Evolutionary conservation across 2,888 invertebrate species (phyloP), one percentile per base, ranked within the genome.

Genomic region (Malacosoma neustria): DNA sequence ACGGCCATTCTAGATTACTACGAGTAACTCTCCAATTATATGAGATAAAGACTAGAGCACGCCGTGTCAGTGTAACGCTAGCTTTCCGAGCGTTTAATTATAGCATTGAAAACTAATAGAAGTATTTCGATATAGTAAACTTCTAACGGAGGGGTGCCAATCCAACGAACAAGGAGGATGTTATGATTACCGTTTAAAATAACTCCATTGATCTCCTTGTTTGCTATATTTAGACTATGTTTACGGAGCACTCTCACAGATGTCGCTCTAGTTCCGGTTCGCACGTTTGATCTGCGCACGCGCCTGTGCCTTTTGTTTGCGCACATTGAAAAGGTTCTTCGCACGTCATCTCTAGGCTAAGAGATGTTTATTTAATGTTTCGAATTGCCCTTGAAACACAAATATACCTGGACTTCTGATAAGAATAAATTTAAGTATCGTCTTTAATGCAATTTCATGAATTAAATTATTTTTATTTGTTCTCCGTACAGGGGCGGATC

Each of bases 221-320:
- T 32, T 32, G 9, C 4, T 4, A 7, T 7, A 32, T 37, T 32
- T 22, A 22, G 22, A 22, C 3, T 22, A 22, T 39, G 41, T 46
- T 22, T 22, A 22, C 38, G 33, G 11, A 14, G 41, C 43, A 42
- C 39, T 40, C 35, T 36, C 42, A 43, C 69, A 69, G 62, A 60
- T 69, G 68, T 64, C 62, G 49, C 46, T 2, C 47, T 44, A 55
- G 67, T 63, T 68, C 69, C 64, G 64, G 60, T 49, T 52, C 38
- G 38, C 38, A 33, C 46, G 52, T 57, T 57, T 57, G 54, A 57
- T 49, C 46, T 58, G 53, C 57, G 42, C 48, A 41, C 47, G 47
- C 49, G 53, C 46, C 33, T 44, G 41, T 60, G 5, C 22, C 22
- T 22, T 22, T 22, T 22, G 22, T 22, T 22, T 22, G 22, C 22